Percentiles rank a stretch among this genome's conserved stretches.
These are phyloP conservation scores for Heliothis virescens DNA, from an alignment of 1,140 invertebrate genomes.

Conservation along the genomic window DNA sequence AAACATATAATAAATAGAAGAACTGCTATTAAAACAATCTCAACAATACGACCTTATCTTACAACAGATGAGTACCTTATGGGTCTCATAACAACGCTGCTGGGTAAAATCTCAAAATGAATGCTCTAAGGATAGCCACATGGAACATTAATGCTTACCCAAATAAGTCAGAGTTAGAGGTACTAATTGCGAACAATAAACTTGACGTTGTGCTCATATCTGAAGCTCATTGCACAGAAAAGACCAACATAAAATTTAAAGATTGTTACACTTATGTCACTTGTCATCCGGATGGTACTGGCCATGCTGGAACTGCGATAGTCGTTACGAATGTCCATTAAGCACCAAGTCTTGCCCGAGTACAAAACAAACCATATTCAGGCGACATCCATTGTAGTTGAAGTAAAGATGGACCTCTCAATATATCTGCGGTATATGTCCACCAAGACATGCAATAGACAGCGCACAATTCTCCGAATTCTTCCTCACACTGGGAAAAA, in stretches of 20 bases:
- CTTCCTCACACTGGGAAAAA: conserved; percentile 47
- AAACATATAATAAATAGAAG: not conserved
- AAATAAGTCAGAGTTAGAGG: conserved; percentile 32
- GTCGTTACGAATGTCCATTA: conserved; percentile 41
- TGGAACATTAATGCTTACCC: conserved; percentile 50
- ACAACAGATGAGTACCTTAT: conserved; percentile 58
- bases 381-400: conserved; percentile 45
- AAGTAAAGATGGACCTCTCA: conserved; percentile 44
- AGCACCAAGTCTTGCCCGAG: conserved; percentile 44
- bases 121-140: conserved; percentile 39
- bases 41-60: conserved; percentile 27
- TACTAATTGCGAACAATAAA: conserved; percentile 47
- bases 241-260: conserved; percentile 44
- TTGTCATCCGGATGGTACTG: conserved; percentile 50
- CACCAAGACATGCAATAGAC: conserved; percentile 54
- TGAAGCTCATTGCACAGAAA: conserved; percentile 49
- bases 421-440: conserved; percentile 57
- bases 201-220: conserved; percentile 55
- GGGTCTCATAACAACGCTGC: conserved; percentile 47
- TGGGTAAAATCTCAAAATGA: not conserved
- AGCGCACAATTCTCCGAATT: conserved; percentile 26
- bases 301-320: conserved; percentile 50
- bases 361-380: conserved; percentile 49
- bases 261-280: conserved; percentile 36
- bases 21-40: not conserved